Evolutionary conservation across 2,113 vertebrate genomes (phyloP).

Genomic region (Uria aalge): DNA sequence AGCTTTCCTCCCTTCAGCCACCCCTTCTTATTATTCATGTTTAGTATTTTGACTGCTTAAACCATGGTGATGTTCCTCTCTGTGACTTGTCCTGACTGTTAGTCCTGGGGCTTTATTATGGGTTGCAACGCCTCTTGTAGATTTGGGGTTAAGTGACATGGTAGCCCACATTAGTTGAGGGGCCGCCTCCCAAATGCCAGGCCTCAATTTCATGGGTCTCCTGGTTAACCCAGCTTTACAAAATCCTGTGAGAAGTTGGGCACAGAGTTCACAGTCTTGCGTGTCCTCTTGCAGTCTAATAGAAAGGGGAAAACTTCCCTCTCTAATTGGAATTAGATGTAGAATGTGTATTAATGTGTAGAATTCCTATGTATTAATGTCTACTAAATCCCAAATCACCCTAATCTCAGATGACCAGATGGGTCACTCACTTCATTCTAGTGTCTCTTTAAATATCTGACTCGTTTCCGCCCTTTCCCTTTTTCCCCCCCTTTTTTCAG

Average conservation of each 20-base stretch:
- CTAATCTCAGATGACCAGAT: background rate
- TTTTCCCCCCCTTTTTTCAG: rapidly evolving
- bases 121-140: background rate
- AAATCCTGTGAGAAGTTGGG: background rate
- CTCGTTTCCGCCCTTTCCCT: background rate
- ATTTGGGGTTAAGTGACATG: background rate
- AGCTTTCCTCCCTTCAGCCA: background rate
- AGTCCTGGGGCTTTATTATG: background rate
- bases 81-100: background rate
- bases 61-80: background rate
- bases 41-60: background rate
- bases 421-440: background rate
- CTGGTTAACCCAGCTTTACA: background rate
- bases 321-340: background rate
- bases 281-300: background rate
- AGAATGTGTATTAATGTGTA: background rate
- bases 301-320: background rate
- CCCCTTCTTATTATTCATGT: background rate
- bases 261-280: background rate
- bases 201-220: background rate
- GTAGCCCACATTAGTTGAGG: background rate
- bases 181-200: background rate
- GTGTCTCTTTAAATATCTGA: background rate
- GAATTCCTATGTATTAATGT: background rate
- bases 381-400: background rate